Percentiles rank a stretch among this genome's conserved stretches.
Conservation (phyloP, 2,113 vertebrate species). For the Ranitomeya variabilis region DNA sequence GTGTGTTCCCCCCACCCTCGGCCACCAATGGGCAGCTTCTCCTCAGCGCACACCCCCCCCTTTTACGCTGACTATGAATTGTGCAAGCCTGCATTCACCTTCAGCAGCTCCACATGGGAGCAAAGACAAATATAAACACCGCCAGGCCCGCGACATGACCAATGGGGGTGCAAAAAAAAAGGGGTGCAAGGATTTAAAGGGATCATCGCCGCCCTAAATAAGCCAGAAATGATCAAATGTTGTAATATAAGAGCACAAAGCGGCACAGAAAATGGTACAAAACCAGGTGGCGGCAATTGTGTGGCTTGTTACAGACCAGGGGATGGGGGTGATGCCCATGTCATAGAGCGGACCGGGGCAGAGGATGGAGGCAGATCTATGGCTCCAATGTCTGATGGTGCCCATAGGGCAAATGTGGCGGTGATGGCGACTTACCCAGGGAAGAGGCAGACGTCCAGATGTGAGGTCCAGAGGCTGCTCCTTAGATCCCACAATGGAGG, state of each 20-base stretch:
- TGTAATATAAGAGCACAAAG: not conserved
- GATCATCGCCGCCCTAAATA: not conserved
- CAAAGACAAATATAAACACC: constrained; percentile 41
- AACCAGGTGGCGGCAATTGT: not conserved
- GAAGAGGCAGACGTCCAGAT: not conserved
- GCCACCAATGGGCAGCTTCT: not conserved
- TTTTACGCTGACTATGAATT: not conserved
- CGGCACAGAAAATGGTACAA: not conserved
- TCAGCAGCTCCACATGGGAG: constrained; percentile 47
- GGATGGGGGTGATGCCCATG: no score
- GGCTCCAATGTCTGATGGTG: not conserved
- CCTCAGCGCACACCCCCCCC: not conserved
- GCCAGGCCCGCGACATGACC: not conserved
- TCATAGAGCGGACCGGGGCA: not conserved
- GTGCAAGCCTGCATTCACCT: constrained; percentile 40
- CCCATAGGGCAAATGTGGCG: not conserved
- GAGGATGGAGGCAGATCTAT: not conserved
- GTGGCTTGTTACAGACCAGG: not conserved
- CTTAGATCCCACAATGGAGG: not conserved
- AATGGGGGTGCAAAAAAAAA: not conserved
- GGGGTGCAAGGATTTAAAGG: not conserved
- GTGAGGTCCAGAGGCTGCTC: not conserved
- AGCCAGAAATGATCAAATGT: not conserved
- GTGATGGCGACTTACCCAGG: constrained; percentile 1
- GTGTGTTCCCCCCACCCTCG: not conserved